A percentile compares a stretch with the other conserved stretches of the same genome.
These are phyloP conservation scores for Diplodus sargus DNA, from an alignment of 2,797 vertebrate genomes.

Conservation along the genomic window DNA sequence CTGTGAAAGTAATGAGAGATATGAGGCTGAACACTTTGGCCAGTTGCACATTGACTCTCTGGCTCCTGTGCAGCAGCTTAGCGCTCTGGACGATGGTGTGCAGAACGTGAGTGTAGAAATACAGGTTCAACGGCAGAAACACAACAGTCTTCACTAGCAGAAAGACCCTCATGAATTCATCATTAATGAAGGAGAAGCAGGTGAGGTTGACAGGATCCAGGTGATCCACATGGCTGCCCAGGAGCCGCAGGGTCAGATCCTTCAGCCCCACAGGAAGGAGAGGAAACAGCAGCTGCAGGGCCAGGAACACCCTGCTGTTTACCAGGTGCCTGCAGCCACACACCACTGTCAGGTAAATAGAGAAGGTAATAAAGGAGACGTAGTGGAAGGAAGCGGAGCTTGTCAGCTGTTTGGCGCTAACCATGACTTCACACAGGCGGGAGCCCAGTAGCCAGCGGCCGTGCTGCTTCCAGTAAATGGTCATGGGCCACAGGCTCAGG, in stretches of 20 bases:
- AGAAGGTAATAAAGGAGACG: slow-evolving; percentile 78
- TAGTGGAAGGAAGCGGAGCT: slow-evolving; percentile 77
- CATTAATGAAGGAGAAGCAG: slow-evolving; percentile 78
- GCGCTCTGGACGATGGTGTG: slow-evolving; percentile 67
- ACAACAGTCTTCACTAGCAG: slow-evolving; percentile 54
- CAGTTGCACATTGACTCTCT: slow-evolving; percentile 68
- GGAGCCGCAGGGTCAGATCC: slow-evolving; percentile 66
- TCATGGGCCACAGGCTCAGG: slow-evolving; percentile 76
- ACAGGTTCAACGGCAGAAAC: slow-evolving; percentile 69
- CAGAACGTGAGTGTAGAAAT: slow-evolving; percentile 74
- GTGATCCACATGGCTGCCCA: slow-evolving; percentile 49
- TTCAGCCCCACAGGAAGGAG: slow-evolving; percentile 65
- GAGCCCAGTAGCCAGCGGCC: slow-evolving; percentile 74
- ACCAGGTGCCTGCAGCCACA: slow-evolving; percentile 60
- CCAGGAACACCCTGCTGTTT: slow-evolving; percentile 60
- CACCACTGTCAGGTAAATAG: slow-evolving; percentile 76
- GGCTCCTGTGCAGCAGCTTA: slow-evolving; percentile 71
- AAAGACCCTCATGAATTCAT: slow-evolving; percentile 53
- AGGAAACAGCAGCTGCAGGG: slow-evolving; percentile 72
- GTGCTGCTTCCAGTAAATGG: slow-evolving; percentile 75
- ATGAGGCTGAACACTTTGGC: slow-evolving; percentile 73
- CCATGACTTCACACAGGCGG: slow-evolving; percentile 77
- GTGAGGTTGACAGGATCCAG: slow-evolving; percentile 69
- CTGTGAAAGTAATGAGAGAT: slow-evolving; percentile 74
- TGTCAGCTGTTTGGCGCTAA: slow-evolving; percentile 74